Conservation (phyloP, 2,113 vertebrate species). For the Mustela nigripes region DNA sequence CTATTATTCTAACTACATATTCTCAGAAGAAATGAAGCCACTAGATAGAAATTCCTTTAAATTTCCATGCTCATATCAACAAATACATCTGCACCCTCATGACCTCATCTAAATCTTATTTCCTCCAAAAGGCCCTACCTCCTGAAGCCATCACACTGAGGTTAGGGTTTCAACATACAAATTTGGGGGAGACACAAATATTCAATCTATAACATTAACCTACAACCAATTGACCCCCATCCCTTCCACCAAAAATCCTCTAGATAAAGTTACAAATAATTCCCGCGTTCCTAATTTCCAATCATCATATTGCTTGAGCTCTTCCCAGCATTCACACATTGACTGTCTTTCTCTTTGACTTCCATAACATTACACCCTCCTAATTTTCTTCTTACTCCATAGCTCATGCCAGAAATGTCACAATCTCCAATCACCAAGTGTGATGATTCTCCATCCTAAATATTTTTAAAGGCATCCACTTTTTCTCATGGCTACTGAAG, state of each 20-base stretch:
- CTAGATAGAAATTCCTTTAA: too few species aligned
- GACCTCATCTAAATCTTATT: not conserved
- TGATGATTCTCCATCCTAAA: not conserved
- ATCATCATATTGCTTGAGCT: not conserved
- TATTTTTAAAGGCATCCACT: not conserved
- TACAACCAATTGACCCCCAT: not conserved
- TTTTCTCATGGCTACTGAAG: not conserved
- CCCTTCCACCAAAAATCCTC: not conserved
- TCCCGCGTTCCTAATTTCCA: not conserved
- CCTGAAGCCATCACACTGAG: not conserved
- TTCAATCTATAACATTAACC: not conserved
- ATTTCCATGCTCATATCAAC: not conserved
- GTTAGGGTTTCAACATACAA: not conserved
- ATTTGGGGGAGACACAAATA: not conserved
- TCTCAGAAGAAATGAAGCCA: not conserved
- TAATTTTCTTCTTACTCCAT: not conserved
- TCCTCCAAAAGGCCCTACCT: not conserved
- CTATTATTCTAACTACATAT: constrained; percentile 24
- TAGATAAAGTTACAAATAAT: not conserved
- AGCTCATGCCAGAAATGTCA: not conserved
- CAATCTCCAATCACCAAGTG: not conserved
- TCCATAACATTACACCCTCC: not conserved
- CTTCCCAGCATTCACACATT: not conserved
- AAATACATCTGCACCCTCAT: not conserved
- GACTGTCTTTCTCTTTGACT: not conserved